Base-by-base conservation (phyloP, 2,113 vertebrate genomes). In the Ursus arctos region DNA sequence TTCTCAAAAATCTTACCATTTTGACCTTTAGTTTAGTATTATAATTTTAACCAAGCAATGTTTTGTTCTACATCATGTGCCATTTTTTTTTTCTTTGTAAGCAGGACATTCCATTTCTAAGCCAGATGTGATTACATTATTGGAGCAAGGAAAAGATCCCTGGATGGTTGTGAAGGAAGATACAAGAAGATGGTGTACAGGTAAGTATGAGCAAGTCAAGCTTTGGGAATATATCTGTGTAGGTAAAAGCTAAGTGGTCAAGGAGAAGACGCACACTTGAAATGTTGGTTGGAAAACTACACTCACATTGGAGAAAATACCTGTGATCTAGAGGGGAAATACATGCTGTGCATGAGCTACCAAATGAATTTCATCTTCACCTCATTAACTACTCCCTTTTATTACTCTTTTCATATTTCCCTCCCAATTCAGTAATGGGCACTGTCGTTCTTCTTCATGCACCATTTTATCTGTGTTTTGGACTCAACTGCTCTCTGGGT, bases 111-210 rank as follows among this genome's bases (percentile, higher is more conserved):
- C 88, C 9, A 81, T 49, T 91, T 65, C 67, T 74, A 94, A 96
- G 69, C 89, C 96, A 69, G 59, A 92, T 92, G 76, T 95, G 24
- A 97, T 88, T 59, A 71, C 84, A 57, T 82, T 94, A 51, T 65
- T 97, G 77, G 77, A 95, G 18, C 84, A 96, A 93, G 91, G 95
- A 57, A 76, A 96, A 77, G 95, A 82, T 28, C 93, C 93, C n/a
- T 88, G 93, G 88, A 83, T 83, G 79, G 33, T 84, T 93, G 59
- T 36, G 14, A 89, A 10, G 80, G 24, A 89, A 83, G 59, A 77
- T 57, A 51, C 36, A 18, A 82, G 47, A 93, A 89, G 61, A 51
- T 51, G 59, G 1, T 49, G 2, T 93, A 36, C 43, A 59, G 77
- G 91, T 93, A 77, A 88, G 85, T 89, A 40, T 83, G 31, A 69